These are phyloP conservation scores for Erinaceus europaeus DNA, from an alignment of 2,113 vertebrate species.

Conservation along the genomic window DNA sequence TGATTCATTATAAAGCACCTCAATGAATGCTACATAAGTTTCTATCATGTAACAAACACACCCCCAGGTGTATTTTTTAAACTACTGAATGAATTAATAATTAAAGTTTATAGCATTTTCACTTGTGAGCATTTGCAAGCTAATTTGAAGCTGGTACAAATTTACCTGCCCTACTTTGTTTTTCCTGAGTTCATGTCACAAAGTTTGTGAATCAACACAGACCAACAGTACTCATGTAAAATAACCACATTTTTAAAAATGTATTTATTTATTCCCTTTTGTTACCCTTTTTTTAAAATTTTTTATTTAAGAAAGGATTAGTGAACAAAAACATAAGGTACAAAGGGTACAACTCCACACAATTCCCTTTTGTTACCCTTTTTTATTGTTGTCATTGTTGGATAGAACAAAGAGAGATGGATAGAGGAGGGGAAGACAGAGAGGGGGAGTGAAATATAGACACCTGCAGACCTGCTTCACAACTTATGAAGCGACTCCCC, in stretches of 20 bases:
- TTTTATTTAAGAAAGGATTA: no score
- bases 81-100: slow-evolving; percentile 47
- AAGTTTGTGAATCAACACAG: slow-evolving; percentile 20
- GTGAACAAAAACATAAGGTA: no score
- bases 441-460: no score
- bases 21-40: slow-evolving; percentile 12
- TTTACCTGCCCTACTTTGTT: not conserved
- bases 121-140: slow-evolving; percentile 41
- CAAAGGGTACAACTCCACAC: no score
- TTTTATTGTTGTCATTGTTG: no score
- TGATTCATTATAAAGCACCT: not conserved
- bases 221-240: not conserved
- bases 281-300: no score
- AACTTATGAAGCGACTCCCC: no score
- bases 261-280: no score
- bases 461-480: no score
- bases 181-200: slow-evolving; percentile 4
- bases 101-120: slow-evolving; percentile 47
- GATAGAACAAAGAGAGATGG: no score
- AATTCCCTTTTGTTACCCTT: no score
- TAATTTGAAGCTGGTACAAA: slow-evolving; percentile 36
- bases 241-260: slow-evolving; percentile 20
- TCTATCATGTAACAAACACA: not conserved
- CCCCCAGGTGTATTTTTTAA: slow-evolving; percentile 3
- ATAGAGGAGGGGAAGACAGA: no score